Conservation (phyloP, 2,113 vertebrate genomes). For the Syrrhaptes paradoxus region DNA sequence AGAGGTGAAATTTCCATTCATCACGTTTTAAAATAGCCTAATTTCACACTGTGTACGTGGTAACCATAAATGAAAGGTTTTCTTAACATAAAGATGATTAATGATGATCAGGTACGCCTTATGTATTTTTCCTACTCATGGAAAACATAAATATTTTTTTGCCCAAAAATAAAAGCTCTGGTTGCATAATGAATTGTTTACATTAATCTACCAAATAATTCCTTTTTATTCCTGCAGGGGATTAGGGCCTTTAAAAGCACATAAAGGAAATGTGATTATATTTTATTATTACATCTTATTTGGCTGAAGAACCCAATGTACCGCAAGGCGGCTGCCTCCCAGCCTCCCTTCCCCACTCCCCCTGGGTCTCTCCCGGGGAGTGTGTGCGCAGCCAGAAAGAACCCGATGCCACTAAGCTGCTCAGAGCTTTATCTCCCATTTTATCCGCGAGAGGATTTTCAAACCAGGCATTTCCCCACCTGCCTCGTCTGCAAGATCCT, state of each 20-base stretch:
- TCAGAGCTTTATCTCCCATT: background rate
- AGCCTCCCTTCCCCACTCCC: too few species aligned
- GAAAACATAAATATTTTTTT: slow-evolving; percentile 21
- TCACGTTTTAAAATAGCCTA: background rate
- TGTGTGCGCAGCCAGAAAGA: background rate
- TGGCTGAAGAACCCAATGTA: background rate
- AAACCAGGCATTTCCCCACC: background rate
- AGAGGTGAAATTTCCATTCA: slow-evolving; percentile 20
- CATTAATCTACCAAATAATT: background rate
- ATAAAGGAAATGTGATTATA: background rate
- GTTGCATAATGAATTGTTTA: background rate
- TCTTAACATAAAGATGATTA: slow-evolving; percentile 9
- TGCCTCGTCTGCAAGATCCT: background rate
- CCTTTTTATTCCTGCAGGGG: background rate
- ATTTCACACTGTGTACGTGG: background rate
- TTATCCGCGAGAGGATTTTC: background rate
- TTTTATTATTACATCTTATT: background rate
- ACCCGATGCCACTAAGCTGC: background rate
- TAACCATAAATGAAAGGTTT: background rate
- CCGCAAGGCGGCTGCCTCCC: background rate
- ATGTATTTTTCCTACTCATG: background rate
- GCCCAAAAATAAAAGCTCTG: background rate
- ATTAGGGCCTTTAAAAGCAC: background rate
- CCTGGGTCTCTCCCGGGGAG: rapidly evolving
- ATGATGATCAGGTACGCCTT: background rate